These are phyloP conservation scores for Oscheius sp. DNA, from an alignment of 2,888 invertebrate genomes.

Conservation along the genomic window DNA sequence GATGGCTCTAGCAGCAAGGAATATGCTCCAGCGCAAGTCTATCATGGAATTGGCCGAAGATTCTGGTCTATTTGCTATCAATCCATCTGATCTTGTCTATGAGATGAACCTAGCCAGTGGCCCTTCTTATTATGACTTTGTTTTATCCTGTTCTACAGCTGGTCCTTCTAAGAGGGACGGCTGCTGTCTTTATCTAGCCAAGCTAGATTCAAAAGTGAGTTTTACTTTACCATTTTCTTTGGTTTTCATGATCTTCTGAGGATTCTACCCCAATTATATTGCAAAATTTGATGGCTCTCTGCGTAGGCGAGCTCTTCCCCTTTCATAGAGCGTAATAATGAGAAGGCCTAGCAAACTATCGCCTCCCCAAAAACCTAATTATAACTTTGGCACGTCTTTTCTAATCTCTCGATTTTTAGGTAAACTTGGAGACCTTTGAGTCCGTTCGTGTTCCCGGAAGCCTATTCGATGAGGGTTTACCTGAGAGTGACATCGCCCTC, in stretches of 20 bases:
- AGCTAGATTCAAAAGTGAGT: constrained; percentile 58
- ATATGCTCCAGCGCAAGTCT: constrained; percentile 55
- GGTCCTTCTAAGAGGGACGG: constrained; percentile 46
- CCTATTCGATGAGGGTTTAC: constrained; percentile 58
- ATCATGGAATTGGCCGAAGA: constrained; percentile 68
- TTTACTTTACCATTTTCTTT: background rate
- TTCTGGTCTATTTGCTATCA: constrained; percentile 65
- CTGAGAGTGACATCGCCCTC: constrained; percentile 61
- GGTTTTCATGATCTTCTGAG: background rate
- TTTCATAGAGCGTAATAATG: no score
- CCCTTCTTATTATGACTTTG: constrained; percentile 67
- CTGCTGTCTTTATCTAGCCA: constrained; percentile 61
- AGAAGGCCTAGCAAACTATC: no score
- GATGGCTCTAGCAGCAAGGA: constrained; percentile 31
- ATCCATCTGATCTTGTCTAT: constrained; percentile 69
- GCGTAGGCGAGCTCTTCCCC: background rate
- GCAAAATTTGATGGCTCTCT: constrained; percentile 5
- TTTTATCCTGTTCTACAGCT: constrained; percentile 57
- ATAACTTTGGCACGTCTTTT: no score
- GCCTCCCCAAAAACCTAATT: no score
- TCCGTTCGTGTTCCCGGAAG: constrained; percentile 44
- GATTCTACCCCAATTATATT: background rate
- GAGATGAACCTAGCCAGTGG: constrained; percentile 59
- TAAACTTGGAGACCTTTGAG: constrained; percentile 69
- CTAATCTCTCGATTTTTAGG: constrained; percentile 33